Conservation (phyloP, 1,140 invertebrate genomes). For the Conopomorpha cramerella region DNA sequence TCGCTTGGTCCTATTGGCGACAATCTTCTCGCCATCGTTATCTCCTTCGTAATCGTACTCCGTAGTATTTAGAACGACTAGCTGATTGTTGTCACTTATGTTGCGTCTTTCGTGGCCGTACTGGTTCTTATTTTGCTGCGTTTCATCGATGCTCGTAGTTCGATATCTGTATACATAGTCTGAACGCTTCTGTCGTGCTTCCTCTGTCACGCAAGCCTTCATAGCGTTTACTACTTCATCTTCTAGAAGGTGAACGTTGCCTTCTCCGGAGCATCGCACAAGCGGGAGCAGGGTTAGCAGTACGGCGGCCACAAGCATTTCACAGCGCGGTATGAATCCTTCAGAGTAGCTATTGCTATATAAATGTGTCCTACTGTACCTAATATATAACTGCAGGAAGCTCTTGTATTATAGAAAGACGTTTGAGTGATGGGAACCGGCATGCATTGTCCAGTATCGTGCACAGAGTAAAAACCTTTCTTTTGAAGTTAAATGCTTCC, state of each 20-base stretch:
- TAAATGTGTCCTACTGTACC: no score
- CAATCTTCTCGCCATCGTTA: constrained; percentile 8
- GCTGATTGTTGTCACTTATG: constrained; percentile 14
- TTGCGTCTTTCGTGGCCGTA: constrained; percentile 30
- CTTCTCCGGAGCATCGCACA: constrained; percentile 21
- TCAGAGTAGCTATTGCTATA: no score
- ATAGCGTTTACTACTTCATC: constrained; percentile 32
- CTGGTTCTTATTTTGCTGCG: constrained; percentile 12
- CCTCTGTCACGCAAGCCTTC: constrained; percentile 13
- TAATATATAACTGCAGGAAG: no score
- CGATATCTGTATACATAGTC: constrained; percentile 8
- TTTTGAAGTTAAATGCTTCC: no score
- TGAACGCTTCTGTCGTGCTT: constrained; percentile 7
- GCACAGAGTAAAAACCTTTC: background rate
- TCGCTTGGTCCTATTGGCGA: constrained; percentile 18
- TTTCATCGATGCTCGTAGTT: no score
- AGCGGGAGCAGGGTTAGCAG: constrained; percentile 15
- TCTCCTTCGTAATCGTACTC: constrained; percentile 17
- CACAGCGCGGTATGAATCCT: background rate
- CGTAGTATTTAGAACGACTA: constrained; percentile 19
- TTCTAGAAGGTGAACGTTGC: constrained; percentile 36
- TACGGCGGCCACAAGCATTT: constrained; percentile 3
- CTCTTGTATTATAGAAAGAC: background rate
- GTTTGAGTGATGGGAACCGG: background rate
- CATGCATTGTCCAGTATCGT: background rate